Evolutionary conservation across 2,888 invertebrate species (phyloP).

Genomic region (Noctua fimbriata): DNA sequence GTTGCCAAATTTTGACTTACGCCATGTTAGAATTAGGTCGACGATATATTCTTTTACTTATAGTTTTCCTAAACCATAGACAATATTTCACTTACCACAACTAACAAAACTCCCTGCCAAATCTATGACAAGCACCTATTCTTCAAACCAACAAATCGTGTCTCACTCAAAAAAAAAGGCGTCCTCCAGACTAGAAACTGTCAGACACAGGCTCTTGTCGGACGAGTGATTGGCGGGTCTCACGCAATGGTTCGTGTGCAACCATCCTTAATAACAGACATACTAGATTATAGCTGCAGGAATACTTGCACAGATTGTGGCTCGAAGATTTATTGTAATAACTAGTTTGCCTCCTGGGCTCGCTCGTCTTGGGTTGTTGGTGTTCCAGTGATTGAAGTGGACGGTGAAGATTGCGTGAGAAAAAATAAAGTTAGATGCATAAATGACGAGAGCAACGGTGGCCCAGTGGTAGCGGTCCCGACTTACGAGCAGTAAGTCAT

Average conservation of each 20-base stretch:
- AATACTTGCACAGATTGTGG: slow-evolving; percentile 58
- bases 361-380: slow-evolving; percentile 18
- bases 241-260: slow-evolving; percentile 78
- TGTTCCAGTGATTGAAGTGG: slow-evolving; percentile 24
- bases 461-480: too few species aligned
- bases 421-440: slow-evolving; percentile 3
- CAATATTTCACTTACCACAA: background rate
- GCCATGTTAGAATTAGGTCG: too few species aligned
- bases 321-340: slow-evolving; percentile 62
- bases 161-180: slow-evolving; percentile 30
- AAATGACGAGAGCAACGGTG: too few species aligned
- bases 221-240: slow-evolving; percentile 68
- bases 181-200: slow-evolving; percentile 53
- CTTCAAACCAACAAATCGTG: slow-evolving; percentile 34
- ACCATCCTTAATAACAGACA: slow-evolving; percentile 69
- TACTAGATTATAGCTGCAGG: slow-evolving; percentile 52
- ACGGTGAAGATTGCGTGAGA: slow-evolving; percentile 19
- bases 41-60: background rate
- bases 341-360: slow-evolving; percentile 57
- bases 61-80: background rate
- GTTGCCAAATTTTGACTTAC: too few species aligned
- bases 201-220: slow-evolving; percentile 47
- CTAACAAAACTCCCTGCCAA: slow-evolving; percentile 2
- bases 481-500: too few species aligned
- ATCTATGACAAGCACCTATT: slow-evolving; percentile 8